A percentile compares a stretch with the other conserved stretches of the same genome.
phyloP scores from a whole-genome alignment of 2,888 invertebrate genomes.

The Thyatira batis region DNA sequence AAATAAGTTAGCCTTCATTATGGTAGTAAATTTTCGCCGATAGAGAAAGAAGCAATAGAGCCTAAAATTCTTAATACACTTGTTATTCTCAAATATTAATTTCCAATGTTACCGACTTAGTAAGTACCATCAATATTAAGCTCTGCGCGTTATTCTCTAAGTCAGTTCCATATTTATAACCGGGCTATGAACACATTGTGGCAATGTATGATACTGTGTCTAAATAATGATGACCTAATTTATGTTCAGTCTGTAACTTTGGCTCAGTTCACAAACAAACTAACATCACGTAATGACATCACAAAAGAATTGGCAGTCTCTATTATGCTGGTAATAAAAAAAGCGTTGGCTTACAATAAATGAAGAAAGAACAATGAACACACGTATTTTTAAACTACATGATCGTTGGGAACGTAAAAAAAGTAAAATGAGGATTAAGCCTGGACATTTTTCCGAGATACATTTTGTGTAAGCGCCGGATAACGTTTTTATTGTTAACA shows the following conservation, averaged over 20 bases:
- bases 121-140: too few relatives aligned
- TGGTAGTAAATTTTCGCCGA: background rate
- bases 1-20: conserved; percentile 29
- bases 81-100: too few relatives aligned
- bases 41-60: too few relatives aligned
- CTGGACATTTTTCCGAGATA: conserved; percentile 65
- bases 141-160: too few relatives aligned
- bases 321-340: background rate
- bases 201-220: background rate
- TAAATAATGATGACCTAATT: background rate
- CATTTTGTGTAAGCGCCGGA: conserved; percentile 74
- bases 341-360: background rate
- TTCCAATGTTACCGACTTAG: too few relatives aligned
- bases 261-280: background rate
- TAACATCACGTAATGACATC: background rate
- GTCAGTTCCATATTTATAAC: too few relatives aligned
- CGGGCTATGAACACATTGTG: too few relatives aligned
- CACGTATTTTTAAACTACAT: conserved; percentile 24
- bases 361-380: conserved; percentile 13
- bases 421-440: conserved; percentile 41
- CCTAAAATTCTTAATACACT: too few relatives aligned
- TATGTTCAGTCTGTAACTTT: background rate
- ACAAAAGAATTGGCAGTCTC: background rate
- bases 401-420: conserved; percentile 37
- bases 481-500: conserved; percentile 82